A percentile compares a stretch with the other conserved stretches of the same genome.
These are phyloP conservation scores for Caenorhabditis becei DNA, from an alignment of 2,888 invertebrate genomes.

Conservation along the genomic window DNA sequence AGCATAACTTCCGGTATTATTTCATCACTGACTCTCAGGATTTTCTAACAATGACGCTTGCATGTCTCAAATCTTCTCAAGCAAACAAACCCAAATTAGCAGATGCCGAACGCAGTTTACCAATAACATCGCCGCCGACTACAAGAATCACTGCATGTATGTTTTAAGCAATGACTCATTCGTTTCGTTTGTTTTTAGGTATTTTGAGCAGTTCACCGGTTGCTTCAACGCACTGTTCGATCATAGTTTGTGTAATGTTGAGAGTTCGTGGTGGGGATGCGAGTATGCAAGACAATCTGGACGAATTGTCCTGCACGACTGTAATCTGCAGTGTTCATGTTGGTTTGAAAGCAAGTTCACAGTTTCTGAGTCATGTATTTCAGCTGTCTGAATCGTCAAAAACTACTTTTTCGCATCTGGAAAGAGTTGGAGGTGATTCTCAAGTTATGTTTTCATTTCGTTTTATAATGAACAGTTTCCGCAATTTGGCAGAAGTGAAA, in stretches of 20 bases:
- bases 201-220: conserved; percentile 59
- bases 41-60: conserved; percentile 56
- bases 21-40: no score
- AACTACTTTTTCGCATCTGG: no score
- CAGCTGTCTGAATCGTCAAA: conserved; percentile 33
- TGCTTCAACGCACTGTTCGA: conserved; percentile 61
- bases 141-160: conserved; percentile 49
- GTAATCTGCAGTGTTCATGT: conserved; percentile 62
- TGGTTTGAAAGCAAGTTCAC: background rate
- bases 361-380: background rate
- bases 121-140: conserved; percentile 27
- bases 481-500: no score
- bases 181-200: conserved; percentile 25
- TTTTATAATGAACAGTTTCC: no score
- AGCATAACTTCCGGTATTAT: background rate
- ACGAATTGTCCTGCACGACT: conserved; percentile 56
- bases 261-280: conserved; percentile 71
- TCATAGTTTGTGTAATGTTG: conserved; percentile 54
- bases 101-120: conserved; percentile 44
- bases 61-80: conserved; percentile 48
- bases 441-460: no score
- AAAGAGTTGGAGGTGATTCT: no score
- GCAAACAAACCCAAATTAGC: conserved; percentile 22
- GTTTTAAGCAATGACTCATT: background rate
- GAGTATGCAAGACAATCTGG: conserved; percentile 70